Conservation (phyloP, 2,797 vertebrate genomes). For the Harpagifer antarcticus region DNA sequence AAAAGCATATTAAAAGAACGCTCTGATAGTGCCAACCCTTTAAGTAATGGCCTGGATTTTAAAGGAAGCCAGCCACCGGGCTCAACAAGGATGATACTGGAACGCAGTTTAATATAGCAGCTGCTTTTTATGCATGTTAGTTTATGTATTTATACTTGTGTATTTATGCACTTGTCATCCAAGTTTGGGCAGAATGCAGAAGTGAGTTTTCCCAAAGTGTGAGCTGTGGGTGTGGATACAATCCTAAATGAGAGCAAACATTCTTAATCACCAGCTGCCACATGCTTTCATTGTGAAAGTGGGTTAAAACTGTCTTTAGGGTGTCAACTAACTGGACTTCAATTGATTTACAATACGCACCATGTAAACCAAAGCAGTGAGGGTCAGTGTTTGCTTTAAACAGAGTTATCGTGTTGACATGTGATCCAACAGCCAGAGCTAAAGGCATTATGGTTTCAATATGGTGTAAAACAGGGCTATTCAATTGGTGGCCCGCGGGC, state of each 20-base stretch:
- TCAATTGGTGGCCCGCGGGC: too few species aligned
- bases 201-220: constrained; percentile 22
- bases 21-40: constrained; percentile 53
- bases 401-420: not conserved
- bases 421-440: not conserved
- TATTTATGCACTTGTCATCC: constrained; percentile 39
- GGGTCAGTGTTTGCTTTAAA: not conserved
- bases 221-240: constrained; percentile 22
- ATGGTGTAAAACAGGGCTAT: not conserved
- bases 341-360: not conserved
- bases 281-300: constrained; percentile 19
- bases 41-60: constrained; percentile 48
- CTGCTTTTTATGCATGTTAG: constrained; percentile 36
- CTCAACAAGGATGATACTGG: constrained; percentile 27
- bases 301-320: constrained; percentile 13
- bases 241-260: constrained; percentile 19
- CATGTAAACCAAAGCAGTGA: not conserved
- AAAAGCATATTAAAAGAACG: constrained; percentile 70
- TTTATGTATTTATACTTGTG: constrained; percentile 36
- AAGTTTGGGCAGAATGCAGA: constrained; percentile 31
- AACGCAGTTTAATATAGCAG: constrained; percentile 17
- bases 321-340: constrained; percentile 15
- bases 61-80: constrained; percentile 16
- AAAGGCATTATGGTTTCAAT: not conserved
- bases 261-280: constrained; percentile 10